phyloP scores from a whole-genome alignment of 2,113 vertebrate species.

The Noturus placidus region DNA sequence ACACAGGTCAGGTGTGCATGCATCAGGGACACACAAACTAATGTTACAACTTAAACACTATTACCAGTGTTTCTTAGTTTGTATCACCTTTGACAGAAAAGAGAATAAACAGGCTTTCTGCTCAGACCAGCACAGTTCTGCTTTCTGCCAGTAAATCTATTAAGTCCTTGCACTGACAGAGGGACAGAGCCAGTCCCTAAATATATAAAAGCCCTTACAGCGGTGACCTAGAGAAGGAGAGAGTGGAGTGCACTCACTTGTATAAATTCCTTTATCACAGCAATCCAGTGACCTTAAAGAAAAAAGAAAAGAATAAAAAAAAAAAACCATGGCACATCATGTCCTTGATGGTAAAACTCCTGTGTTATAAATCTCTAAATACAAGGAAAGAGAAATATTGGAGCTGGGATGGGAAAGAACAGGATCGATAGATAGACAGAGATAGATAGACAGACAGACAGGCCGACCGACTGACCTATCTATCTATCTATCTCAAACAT shows the following conservation, averaged over 20 bases:
- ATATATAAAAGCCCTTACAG: constrained; percentile 31
- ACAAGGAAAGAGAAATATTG: constrained; percentile 22
- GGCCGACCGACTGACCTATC: too few species aligned
- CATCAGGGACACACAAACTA: not conserved
- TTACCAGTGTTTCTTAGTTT: not conserved
- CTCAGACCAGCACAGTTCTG: not conserved
- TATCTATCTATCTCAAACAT: not conserved
- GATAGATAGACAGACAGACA: not conserved
- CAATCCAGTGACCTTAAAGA: constrained; percentile 21
- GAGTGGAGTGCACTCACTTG: constrained; percentile 26
- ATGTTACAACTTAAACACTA: not conserved
- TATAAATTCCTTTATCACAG: constrained; percentile 41
- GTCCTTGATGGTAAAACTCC: constrained; percentile 37
- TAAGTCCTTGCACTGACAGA: constrained; percentile 2
- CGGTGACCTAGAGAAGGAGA: constrained; percentile 34
- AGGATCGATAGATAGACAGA: constrained; percentile 15
- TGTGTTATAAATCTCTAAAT: constrained; percentile 47
- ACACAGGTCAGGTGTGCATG: not conserved
- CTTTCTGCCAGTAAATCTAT: constrained; percentile 19
- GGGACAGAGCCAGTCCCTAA: constrained; percentile 13
- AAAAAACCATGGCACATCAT: constrained; percentile 31
- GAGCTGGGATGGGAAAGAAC: not conserved
- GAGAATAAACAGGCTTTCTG: not conserved
- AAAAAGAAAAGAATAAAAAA: not conserved
- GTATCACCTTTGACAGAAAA: not conserved